Evolutionary conservation across 2,797 vertebrate species (phyloP), one percentile per base, ranked within the genome.

Genomic region (Pseudocheirus occidentalis): DNA sequence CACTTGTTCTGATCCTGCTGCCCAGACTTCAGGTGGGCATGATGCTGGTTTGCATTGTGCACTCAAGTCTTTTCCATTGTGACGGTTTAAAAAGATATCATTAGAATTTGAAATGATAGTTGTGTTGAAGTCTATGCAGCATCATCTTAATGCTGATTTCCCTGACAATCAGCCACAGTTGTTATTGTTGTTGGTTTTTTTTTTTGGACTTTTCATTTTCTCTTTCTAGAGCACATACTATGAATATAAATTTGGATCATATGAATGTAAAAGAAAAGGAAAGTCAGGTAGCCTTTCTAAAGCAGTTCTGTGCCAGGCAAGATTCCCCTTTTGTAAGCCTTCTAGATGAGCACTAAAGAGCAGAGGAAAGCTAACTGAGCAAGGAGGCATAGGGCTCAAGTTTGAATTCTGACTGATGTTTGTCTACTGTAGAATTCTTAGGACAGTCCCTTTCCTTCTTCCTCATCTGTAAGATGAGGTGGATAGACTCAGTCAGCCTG

Each of bases 41-140:
- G 96, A 91, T 54, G 24, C 13, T 57, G 34, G 5, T 55, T 66
- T 96, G 87, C 1, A 50, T 92, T 96, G 95, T 91, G 93, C 94
- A 96, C 96, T 46, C 92, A 55, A 95, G 96, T 95, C 81, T 94
- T 55, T 97, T 50, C 95, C 92, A 92, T 73, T 95, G 91, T 95
- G 90, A 92, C 50, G 96, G 93, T 40, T 93, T 96, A 95, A 90
- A 93, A 97, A 96, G 92, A 90, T 90, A 56, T 56, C 18, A 81
- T 55, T 92, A 95, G 96, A 91, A 95, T 96, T 96, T 96, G 95
- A 94, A 96, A 97, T 92, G 59, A 57, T 59, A 59, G 89, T 27
- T 95, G 5, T 93, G 46, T 59, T 96, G 96, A 90, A 94, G 90
- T 95, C 89, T 87, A 73, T 94, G 87, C 94, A 95, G 93, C 93